These are phyloP conservation scores for Phenganax subtilis DNA, from an alignment of 92 coral and sea anemone species.

Conservation along the genomic window DNA sequence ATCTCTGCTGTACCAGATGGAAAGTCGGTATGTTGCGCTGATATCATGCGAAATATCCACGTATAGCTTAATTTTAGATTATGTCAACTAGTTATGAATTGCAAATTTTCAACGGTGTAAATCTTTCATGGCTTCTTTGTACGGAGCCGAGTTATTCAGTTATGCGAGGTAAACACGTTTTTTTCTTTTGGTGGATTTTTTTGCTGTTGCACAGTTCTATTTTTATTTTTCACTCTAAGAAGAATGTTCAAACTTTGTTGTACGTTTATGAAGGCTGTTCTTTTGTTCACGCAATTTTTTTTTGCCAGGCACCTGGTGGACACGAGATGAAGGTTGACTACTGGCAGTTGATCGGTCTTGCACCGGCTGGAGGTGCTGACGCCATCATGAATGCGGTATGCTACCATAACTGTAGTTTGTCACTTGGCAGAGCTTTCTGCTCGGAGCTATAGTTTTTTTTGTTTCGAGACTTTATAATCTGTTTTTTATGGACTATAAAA, in stretches of 20 bases:
- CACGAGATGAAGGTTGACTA: conserved; percentile 98
- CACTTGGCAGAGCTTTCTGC: not conserved
- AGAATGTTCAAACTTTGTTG: too few relatives aligned
- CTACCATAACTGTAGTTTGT: not conserved
- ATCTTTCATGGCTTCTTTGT: too few relatives aligned
- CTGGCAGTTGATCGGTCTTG: conserved; percentile 93
- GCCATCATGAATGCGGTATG: conserved; percentile 86
- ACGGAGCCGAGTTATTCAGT: too few relatives aligned
- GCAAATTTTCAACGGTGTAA: too few relatives aligned
- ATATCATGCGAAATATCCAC: not conserved
- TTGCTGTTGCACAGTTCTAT: not conserved
- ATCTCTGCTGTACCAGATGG: conserved; percentile 89
- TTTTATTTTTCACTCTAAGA: not conserved
- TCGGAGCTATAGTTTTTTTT: not conserved
- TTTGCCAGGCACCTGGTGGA: conserved; percentile 93
- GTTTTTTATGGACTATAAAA: too few relatives aligned
- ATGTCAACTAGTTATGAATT: too few relatives aligned
- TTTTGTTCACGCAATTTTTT: not conserved
- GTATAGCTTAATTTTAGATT: too few relatives aligned
- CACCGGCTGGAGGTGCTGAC: conserved; percentile 99
- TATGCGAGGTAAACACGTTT: not conserved
- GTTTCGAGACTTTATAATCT: too few relatives aligned
- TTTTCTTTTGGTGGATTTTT: not conserved
- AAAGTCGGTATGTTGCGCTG: conserved; percentile 63
- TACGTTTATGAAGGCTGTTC: too few relatives aligned